Evolutionary conservation across 2,113 vertebrate genomes (phyloP), one percentile per base, ranked within the genome.

Genomic region (Sander lucioperca): DNA sequence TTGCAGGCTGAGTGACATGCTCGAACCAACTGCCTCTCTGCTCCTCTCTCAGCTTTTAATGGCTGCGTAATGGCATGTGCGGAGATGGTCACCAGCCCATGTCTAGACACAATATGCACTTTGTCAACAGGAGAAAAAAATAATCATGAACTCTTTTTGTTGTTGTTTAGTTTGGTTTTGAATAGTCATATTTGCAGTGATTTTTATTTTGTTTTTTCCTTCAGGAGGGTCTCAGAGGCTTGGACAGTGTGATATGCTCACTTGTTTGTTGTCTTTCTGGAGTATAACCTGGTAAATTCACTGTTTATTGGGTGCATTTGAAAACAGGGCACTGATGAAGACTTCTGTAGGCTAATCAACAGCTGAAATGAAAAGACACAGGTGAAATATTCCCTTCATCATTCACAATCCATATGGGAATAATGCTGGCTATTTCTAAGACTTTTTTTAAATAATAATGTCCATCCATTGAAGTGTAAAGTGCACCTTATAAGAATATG

Each of bases 401-500:
- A 30, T 69, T 83, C 80, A 75, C 73, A 81, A 82, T 74, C 66
- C 71, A 74, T 79, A 69, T 7, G 50, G 77, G 73, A 82, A 83
- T 75, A 72, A 88, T 80, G 83, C 83, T 88, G 87, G 77, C 57
- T 89, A 21, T 86, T 71, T 86, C 70, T 76, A 82, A 85, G 27
- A 73, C 11, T 64, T 74, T 73, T 76, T 73, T 76, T 84, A 66
- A 54, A 71, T 72, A 58, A 62, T 79, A 43, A 65, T 15, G 50
- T 87, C 68, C 80, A 75, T 86, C 51, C 63, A 66, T 77, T 47
- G 73, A 84, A 80, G 65, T 89, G 89, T 88, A 77, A 93, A 88
- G 90, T 89, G 91, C 90, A 92, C 88, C 76, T 93, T 93, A 86
- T 83, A 30, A 69, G 36, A 81, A 76, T 61, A 83, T 57, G 30